Percentiles rank a stretch among this genome's conserved stretches.
phyloP scores from a whole-genome alignment of 2,797 vertebrate species.

The Euthynnus affinis region DNA sequence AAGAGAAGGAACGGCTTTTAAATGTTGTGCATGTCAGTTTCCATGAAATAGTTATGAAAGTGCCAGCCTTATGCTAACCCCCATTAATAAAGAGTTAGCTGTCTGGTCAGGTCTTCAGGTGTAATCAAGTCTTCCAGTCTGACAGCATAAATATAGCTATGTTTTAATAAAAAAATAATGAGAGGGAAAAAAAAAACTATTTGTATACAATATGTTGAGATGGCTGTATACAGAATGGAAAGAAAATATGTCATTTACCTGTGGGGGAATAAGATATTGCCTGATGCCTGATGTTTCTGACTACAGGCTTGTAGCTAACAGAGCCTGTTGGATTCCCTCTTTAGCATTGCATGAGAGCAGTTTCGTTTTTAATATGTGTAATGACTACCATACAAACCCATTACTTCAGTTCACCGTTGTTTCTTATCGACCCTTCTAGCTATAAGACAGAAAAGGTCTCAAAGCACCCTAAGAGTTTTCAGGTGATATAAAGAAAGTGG shows the following conservation, averaged over 20 bases:
- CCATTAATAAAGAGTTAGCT: background rate
- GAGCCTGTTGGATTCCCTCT: background rate
- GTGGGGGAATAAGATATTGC: too few relatives aligned
- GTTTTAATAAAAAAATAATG: too few relatives aligned
- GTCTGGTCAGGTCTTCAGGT: background rate
- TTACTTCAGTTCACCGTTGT: background rate
- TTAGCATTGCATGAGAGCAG: background rate
- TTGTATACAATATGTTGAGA: too few relatives aligned
- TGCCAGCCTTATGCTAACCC: background rate
- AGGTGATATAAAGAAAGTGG: conserved; percentile 33
- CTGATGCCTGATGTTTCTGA: background rate
- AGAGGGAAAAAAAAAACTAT: too few relatives aligned
- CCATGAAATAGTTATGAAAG: conserved; percentile 11
- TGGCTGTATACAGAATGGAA: too few relatives aligned
- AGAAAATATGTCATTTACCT: background rate
- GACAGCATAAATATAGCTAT: background rate
- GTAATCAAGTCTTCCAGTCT: background rate
- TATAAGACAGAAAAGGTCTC: conserved; percentile 7
- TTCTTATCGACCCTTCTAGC: conserved; percentile 1
- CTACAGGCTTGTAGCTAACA: background rate
- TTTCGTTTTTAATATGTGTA: background rate
- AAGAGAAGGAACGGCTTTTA: background rate
- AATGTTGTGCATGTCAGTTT: background rate
- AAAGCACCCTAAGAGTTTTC: conserved; percentile 14
- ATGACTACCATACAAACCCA: background rate